These are phyloP conservation scores for Eclectus roratus DNA, from an alignment of 2,113 vertebrate species.

Conservation along the genomic window DNA sequence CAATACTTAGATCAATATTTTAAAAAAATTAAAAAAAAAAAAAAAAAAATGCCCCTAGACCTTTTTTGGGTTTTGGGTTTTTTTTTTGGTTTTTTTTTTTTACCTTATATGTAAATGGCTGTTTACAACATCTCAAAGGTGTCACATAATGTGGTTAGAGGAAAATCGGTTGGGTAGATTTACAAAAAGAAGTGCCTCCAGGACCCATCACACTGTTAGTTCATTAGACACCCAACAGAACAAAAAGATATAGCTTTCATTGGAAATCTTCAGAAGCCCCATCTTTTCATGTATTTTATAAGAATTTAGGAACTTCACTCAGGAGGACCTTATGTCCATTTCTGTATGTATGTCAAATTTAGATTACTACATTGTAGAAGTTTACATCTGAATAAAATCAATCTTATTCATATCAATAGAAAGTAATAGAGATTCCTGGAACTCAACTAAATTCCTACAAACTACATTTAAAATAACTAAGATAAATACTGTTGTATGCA, in stretches of 20 bases:
- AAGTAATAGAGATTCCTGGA: not conserved
- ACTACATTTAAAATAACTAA: not conserved
- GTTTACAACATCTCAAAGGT: not conserved
- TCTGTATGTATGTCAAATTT: not conserved
- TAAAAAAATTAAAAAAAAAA: too few species aligned
- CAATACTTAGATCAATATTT: not conserved
- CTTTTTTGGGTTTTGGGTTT: not conserved
- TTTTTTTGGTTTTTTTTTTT: not conserved
- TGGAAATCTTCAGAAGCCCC: not conserved
- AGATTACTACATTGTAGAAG: not conserved
- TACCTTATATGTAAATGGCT: not conserved
- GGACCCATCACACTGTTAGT: not conserved
- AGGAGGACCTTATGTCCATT: not conserved
- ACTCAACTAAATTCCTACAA: not conserved
- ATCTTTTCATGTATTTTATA: not conserved
- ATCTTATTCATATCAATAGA: not conserved
- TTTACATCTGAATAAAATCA: not conserved
- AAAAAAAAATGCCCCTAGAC: too few species aligned
- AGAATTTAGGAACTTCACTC: not conserved
- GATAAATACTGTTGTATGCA: not conserved
- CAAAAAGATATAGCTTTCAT: not conserved
- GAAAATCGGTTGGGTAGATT: not conserved
- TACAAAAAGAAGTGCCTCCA: not conserved
- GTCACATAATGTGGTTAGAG: not conserved
- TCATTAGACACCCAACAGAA: not conserved